Evolutionary conservation across 2,797 vertebrate genomes (phyloP).

Genomic region (Anniella stebbinsi): DNA sequence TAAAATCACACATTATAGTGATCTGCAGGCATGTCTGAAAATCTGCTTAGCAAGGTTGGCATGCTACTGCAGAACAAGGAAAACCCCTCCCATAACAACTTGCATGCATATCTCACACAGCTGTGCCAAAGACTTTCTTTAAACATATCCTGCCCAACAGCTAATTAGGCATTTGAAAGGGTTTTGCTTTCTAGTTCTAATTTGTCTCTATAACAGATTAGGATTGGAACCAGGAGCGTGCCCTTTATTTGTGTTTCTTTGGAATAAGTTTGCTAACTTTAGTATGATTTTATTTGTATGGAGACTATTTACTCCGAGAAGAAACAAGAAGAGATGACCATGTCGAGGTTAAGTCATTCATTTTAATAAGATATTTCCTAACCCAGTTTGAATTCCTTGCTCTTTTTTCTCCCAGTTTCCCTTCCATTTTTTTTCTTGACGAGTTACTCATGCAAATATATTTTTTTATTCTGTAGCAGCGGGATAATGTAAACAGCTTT

Average conservation of each 20-base stretch:
- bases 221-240: neutral
- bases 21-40: neutral
- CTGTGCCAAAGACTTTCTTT: neutral
- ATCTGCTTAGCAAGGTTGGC: neutral
- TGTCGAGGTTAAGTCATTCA: neutral
- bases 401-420: neutral
- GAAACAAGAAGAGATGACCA: too few relatives aligned
- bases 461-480: neutral
- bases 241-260: neutral
- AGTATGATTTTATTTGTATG: neutral
- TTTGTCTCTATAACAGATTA: neutral
- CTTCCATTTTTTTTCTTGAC: neutral
- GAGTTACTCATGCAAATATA: neutral
- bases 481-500: conserved; percentile 1
- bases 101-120: neutral
- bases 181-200: neutral
- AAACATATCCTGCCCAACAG: neutral
- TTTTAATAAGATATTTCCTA: neutral
- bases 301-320: neutral
- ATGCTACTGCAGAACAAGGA: too few relatives aligned
- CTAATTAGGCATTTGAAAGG: neutral
- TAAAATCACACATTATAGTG: neutral
- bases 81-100: neutral
- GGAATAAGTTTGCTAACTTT: neutral
- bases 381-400: neutral